These are phyloP conservation scores for Coelinius sp. DNA, from an alignment of 2,888 invertebrate species.

Conservation along the genomic window DNA sequence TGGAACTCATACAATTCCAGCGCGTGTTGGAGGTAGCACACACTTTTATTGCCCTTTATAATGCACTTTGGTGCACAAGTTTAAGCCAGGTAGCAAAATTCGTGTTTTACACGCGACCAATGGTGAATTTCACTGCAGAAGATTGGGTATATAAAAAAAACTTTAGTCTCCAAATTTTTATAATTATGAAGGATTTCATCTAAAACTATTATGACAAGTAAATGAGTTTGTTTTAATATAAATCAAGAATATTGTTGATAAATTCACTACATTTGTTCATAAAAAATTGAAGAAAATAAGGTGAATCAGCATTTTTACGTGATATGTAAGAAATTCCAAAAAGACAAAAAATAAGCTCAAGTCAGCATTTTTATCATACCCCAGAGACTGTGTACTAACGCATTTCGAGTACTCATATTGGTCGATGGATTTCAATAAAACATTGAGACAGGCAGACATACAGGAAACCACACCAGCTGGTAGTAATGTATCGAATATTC, in stretches of 20 bases:
- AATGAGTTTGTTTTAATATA: background rate
- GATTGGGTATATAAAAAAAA: background rate
- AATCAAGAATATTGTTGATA: too few species aligned
- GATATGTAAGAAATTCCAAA: conserved; percentile 14
- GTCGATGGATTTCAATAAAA: conserved; percentile 64
- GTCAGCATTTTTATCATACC: conserved; percentile 45
- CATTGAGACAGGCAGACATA: conserved; percentile 59
- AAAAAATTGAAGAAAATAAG: background rate
- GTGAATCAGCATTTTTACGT: background rate
- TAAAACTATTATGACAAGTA: background rate
- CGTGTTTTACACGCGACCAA: conserved; percentile 13
- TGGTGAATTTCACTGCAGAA: background rate
- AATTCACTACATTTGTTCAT: background rate
- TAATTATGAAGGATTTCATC: background rate
- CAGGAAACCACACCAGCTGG: conserved; percentile 38
- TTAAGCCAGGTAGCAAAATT: conserved; percentile 1
- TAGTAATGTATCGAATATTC: conserved; percentile 61
- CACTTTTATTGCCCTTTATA: conserved; percentile 25
- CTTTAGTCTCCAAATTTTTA: background rate
- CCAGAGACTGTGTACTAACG: conserved; percentile 8
- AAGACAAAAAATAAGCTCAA: conserved; percentile 12
- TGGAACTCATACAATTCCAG: conserved; percentile 13
- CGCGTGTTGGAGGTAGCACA: background rate
- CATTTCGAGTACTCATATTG: conserved; percentile 50
- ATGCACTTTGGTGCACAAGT: conserved; percentile 13